These are phyloP conservation scores for Sesamia nonagrioides DNA, from an alignment of 1,140 invertebrate species.

Conservation along the genomic window DNA sequence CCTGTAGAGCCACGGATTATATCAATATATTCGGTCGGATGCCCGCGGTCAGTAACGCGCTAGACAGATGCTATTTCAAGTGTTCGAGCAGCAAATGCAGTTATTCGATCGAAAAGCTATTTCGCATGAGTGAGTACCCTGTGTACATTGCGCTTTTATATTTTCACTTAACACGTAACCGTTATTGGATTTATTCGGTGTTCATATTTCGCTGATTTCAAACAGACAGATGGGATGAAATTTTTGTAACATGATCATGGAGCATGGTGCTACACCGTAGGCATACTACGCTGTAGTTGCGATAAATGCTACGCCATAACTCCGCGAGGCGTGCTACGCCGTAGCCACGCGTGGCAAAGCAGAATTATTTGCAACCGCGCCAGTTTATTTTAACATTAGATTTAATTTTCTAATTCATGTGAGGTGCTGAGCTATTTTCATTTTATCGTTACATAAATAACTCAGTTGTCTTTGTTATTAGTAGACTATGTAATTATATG, in stretches of 20 bases:
- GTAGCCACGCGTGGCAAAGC: not conserved
- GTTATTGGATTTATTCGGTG: slow-evolving; percentile 6
- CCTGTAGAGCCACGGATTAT: slow-evolving; percentile 58
- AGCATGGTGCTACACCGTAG: too few species aligned
- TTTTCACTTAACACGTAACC: slow-evolving; percentile 32
- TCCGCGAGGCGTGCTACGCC: not conserved
- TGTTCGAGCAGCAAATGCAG: slow-evolving; percentile 57
- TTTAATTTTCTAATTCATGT: too few species aligned
- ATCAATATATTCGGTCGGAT: slow-evolving; percentile 73
- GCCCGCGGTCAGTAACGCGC: slow-evolving; percentile 62
- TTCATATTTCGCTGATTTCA: not conserved
- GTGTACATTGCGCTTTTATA: slow-evolving; percentile 33
- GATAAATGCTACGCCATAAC: not conserved
- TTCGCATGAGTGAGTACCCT: slow-evolving; percentile 15
- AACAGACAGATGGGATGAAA: not conserved
- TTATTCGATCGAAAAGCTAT: slow-evolving; percentile 56
- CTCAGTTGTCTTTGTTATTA: too few species aligned
- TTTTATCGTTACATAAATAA: too few species aligned
- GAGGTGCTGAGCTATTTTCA: too few species aligned
- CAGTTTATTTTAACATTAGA: not conserved
- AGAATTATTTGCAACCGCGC: not conserved
- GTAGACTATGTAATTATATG: not conserved
- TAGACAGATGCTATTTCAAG: slow-evolving; percentile 69
- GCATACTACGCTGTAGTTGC: not conserved
- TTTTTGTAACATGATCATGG: too few species aligned